Evolutionary conservation across 2,113 vertebrate species (phyloP).

Genomic region (Oncorhynchus nerka): DNA sequence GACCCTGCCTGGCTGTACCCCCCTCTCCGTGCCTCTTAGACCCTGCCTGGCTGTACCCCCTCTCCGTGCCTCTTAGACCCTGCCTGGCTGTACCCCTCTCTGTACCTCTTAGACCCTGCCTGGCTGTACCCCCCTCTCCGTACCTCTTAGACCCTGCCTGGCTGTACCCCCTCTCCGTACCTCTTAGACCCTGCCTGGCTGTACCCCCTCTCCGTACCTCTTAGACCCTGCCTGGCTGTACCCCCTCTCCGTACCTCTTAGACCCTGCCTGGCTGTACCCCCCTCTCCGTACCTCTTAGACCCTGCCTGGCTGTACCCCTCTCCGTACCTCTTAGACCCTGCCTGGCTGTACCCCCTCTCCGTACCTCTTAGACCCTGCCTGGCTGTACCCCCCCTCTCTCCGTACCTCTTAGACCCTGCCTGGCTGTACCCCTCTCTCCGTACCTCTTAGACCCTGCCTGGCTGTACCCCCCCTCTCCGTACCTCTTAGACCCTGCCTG

Average conservation of each 20-base stretch:
- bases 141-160: constrained; percentile 81
- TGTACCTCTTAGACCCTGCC: constrained; percentile 80
- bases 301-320: constrained; percentile 73
- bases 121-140: constrained; percentile 54
- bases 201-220: constrained; percentile 71
- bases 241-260: constrained; percentile 73
- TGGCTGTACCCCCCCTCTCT: no score
- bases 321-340: constrained; percentile 77
- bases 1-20: constrained; percentile 75
- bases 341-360: constrained; percentile 65
- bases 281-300: constrained; percentile 72
- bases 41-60: constrained; percentile 73
- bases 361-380: constrained; percentile 80
- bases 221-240: constrained; percentile 76
- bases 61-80: constrained; percentile 75
- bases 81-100: constrained; percentile 65
- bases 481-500: constrained; percentile 81
- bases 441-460: constrained; percentile 81
- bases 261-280: constrained; percentile 73
- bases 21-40: constrained; percentile 71
- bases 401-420: constrained; percentile 79
- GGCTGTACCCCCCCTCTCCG: no score
- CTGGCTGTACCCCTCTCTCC: constrained; percentile 60
- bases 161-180: constrained; percentile 65
- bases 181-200: constrained; percentile 79